Evolutionary conservation across 2,797 vertebrate species (phyloP).

Genomic region (Glossophaga mutica): DNA sequence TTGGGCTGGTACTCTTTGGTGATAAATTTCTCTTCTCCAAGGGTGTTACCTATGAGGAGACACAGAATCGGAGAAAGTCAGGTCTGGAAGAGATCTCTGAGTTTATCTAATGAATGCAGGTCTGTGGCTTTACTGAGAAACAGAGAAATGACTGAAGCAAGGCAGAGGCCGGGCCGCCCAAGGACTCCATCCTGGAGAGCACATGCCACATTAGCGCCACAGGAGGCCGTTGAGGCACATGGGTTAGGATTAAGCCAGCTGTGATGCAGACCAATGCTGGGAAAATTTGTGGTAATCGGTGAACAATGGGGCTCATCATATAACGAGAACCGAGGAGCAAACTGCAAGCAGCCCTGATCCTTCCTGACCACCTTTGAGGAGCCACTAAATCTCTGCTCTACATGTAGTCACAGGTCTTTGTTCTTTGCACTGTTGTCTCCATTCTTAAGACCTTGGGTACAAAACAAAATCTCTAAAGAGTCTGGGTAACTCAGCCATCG

Average conservation of each 20-base stretch:
- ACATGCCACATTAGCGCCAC: rapidly evolving
- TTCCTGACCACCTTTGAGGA: neutral
- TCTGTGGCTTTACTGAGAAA: neutral
- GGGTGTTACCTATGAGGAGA: conserved; percentile 40
- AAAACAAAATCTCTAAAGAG: neutral
- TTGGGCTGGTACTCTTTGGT: neutral
- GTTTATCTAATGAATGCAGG: neutral
- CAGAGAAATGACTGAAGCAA: neutral
- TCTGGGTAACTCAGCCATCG: neutral
- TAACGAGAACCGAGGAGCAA: neutral
- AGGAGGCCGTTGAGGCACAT: rapidly evolving
- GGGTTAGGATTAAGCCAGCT: neutral
- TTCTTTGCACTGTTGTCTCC: neutral
- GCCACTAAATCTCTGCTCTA: neutral
- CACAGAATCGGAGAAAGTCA: neutral
- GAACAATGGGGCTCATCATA: neutral
- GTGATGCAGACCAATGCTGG: neutral
- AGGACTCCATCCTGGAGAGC: neutral
- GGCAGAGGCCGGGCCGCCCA: neutral
- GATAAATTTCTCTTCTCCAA: conserved; percentile 59
- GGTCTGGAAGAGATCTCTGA: neutral
- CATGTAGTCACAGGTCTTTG: neutral
- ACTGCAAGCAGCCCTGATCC: neutral
- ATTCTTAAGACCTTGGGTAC: neutral
- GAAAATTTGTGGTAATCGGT: neutral